Percentiles rank a stretch among this genome's conserved stretches.
Evolutionary conservation across 2,888 invertebrate species (phyloP).

Genomic region (Thereva nobilitata): DNA sequence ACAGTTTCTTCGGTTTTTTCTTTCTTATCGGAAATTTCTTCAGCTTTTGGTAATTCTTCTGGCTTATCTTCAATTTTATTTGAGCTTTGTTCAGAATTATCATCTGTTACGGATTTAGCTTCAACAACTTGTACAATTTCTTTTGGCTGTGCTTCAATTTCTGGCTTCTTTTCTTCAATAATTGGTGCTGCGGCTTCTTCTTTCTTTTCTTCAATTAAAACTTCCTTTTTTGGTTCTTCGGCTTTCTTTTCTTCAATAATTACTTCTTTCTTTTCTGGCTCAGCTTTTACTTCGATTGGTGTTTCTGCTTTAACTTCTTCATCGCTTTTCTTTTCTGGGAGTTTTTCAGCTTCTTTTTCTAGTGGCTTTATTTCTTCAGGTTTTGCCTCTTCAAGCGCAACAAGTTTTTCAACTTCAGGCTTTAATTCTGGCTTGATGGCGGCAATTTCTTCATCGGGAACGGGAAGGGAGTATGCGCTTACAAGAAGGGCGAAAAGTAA

Average conservation of each 20-base stretch:
- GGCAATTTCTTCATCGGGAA: constrained; percentile 54
- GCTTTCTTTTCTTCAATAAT: constrained; percentile 45
- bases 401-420: constrained; percentile 45
- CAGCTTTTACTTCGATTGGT: constrained; percentile 22
- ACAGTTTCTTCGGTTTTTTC: constrained; percentile 47
- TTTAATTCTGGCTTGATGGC: constrained; percentile 41
- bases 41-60: constrained; percentile 45
- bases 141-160: constrained; percentile 42
- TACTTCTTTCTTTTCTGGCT: constrained; percentile 33
- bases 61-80: constrained; percentile 36
- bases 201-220: constrained; percentile 46
- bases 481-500: constrained; percentile 50
- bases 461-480: constrained; percentile 50
- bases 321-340: constrained; percentile 36
- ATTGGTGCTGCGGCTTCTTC: constrained; percentile 40
- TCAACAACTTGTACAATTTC: constrained; percentile 45
- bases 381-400: constrained; percentile 44
- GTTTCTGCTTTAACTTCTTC: constrained; percentile 38
- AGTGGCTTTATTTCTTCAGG: constrained; percentile 42
- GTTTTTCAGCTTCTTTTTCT: constrained; percentile 10
- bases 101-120: constrained; percentile 39
- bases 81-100: constrained; percentile 34
- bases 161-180: constrained; percentile 31
- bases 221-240: constrained; percentile 46
- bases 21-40: constrained; percentile 46